Percentiles rank a stretch among this genome's conserved stretches.
phyloP scores from a whole-genome alignment of 30 jellyfish, hydroid and myxozoan genomes.

The Turritopsis dohrnii region DNA sequence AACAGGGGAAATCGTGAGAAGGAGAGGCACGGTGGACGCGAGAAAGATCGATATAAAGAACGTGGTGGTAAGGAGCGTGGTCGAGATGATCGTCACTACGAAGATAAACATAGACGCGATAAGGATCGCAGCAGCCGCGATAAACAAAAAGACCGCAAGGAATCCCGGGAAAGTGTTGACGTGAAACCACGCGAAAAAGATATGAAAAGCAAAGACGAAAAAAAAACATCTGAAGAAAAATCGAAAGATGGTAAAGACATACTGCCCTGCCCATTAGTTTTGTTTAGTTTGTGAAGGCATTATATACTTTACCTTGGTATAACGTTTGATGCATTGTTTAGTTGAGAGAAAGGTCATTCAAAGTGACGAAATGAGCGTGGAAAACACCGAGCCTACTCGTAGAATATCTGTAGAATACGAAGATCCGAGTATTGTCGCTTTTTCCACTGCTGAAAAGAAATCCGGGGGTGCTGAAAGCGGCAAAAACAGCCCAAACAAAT shows the following conservation, averaged over 20 bases:
- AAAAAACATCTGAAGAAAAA: constrained; percentile 32
- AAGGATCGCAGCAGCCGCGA: constrained; percentile 9
- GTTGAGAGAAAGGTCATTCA: not conserved
- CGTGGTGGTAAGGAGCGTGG: constrained; percentile 2
- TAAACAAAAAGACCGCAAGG: not conserved
- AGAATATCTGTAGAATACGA: constrained; percentile 49
- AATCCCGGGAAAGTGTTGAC: not conserved
- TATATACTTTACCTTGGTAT: not conserved
- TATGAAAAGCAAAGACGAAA: not conserved
- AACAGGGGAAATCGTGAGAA: not conserved
- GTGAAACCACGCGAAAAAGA: not conserved
- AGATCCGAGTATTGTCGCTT: constrained; percentile 61
- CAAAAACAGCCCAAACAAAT: not conserved
- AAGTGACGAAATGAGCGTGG: not conserved
- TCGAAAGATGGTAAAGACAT: constrained; percentile 36
- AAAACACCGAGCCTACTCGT: constrained; percentile 3
- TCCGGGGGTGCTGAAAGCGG: not conserved
- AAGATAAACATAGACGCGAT: not conserved
- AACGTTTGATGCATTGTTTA: not conserved
- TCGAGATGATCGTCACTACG: constrained; percentile 19
- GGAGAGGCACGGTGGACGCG: not conserved
- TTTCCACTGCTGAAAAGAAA: constrained; percentile 25
- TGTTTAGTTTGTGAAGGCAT: not conserved
- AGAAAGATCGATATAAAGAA: constrained; percentile 6
- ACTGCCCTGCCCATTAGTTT: not conserved